These are phyloP conservation scores for Fragariocoptes setiger DNA, from an alignment of 1,140 invertebrate species.

Conservation along the genomic window DNA sequence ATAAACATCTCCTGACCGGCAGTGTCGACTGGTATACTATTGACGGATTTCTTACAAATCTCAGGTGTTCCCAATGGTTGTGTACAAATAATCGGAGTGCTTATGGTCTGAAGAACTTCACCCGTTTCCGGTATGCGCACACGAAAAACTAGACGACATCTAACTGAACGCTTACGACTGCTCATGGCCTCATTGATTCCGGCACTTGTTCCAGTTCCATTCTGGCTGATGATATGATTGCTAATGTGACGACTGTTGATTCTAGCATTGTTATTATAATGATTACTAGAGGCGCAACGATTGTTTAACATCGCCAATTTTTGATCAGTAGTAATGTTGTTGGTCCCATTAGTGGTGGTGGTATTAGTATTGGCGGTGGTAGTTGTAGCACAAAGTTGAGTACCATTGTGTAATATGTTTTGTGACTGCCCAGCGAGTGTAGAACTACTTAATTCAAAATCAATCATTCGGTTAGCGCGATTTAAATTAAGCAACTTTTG, in stretches of 20 bases:
- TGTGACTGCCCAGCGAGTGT: not conserved
- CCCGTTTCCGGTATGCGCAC: constrained; percentile 34
- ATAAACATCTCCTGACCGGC: constrained; percentile 67
- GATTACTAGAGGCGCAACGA: too few relatives aligned
- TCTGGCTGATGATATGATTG: too few relatives aligned
- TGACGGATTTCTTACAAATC: constrained; percentile 65
- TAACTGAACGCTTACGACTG: constrained; percentile 69
- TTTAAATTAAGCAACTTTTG: constrained; percentile 23
- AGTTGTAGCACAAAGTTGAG: too few relatives aligned
- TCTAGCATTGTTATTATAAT: too few relatives aligned
- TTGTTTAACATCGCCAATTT: too few relatives aligned
- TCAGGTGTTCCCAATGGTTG: constrained; percentile 81
- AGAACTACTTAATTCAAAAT: not conserved
- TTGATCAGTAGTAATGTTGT: too few relatives aligned
- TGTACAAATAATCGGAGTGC: constrained; percentile 62
- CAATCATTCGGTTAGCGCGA: constrained; percentile 7
- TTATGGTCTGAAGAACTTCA: constrained; percentile 64
- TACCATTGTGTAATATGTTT: constrained; percentile 25
- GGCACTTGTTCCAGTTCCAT: too few relatives aligned
- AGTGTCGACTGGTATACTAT: constrained; percentile 30
- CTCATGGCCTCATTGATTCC: too few relatives aligned
- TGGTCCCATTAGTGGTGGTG: not conserved
- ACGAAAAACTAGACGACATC: constrained; percentile 74
- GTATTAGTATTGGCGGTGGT: not conserved
- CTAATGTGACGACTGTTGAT: too few relatives aligned